Evolutionary conservation across 2,113 vertebrate genomes (phyloP), one percentile per base, ranked within the genome.

Genomic region (Pycnonotus jocosus): DNA sequence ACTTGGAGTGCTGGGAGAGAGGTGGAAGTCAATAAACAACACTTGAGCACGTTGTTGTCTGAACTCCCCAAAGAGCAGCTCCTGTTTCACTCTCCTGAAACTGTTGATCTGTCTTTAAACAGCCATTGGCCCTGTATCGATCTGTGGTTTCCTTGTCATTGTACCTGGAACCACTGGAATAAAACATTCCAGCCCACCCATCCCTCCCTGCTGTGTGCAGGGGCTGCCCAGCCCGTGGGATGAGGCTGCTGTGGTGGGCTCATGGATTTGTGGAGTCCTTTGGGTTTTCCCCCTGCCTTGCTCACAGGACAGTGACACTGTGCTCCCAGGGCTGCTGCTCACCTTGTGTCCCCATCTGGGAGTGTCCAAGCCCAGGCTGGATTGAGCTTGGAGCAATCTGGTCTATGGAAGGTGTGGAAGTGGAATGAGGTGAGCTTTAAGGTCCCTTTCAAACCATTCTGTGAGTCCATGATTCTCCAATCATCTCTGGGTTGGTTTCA

Each of bases 21-120:
- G 77, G 11, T 73, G 60, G 33, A 13, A 40, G 71, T 93, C 92
- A 50, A 94, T 93, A 86, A 77, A 88, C 76, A 68, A 76, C 92
- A 3, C 64, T 65, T 6, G 58, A 47, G 48, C 3, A 8, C 6
- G 0, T n/a, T 53, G 79, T 44, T 58, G 86, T 31, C 64, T 48
- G 68, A 17, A 17, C 54, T 82, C 79, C 53, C 10, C 74, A 9
- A 33, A 33, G 58, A 57, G 91, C 72, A 86, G 83, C 38, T 77
- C 0, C 0, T 48, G 77, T 81, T 51, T 71, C 37, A 8, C 70
- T 65, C 65, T 91, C 80, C 65, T 16, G 50, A 64, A 61, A 6
- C 11, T 14, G 27, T 35, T 70, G 89, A 23, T 92, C 72, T 73
- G 27, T 73, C 68, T 88, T 71, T 71, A 19, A 90, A 38, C 14